Conservation (phyloP, 2,113 vertebrate species). For the Otocyon megalotis region DNA sequence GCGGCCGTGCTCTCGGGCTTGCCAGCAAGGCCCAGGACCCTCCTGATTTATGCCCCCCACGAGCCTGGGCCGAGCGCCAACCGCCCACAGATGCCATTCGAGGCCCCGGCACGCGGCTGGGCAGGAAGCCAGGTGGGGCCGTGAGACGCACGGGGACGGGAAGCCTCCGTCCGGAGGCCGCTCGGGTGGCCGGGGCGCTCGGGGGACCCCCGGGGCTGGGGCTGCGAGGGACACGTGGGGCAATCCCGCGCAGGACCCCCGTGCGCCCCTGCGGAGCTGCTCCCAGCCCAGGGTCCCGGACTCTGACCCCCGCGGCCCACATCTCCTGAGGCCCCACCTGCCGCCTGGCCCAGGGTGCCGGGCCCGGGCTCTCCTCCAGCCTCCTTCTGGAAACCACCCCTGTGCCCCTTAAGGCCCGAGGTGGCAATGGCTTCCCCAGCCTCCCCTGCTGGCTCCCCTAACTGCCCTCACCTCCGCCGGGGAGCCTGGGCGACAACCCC, state of each 20-base stretch:
- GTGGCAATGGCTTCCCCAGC: accelerated
- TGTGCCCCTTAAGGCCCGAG: background rate
- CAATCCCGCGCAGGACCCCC: accelerated
- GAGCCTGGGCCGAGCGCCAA: accelerated
- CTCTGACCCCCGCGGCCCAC: background rate
- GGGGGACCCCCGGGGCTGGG: too few relatives aligned
- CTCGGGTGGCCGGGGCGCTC: background rate
- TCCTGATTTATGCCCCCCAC: background rate
- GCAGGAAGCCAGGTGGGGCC: too few relatives aligned
- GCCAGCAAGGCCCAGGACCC: background rate
- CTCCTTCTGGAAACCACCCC: accelerated
- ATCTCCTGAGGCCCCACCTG: background rate
- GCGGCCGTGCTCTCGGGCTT: background rate
- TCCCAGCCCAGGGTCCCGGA: background rate
- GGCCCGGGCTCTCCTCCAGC: background rate
- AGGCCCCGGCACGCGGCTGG: accelerated
- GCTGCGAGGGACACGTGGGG: too few relatives aligned
- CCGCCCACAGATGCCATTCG: background rate
- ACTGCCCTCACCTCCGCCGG: background rate
- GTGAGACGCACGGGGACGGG: accelerated
- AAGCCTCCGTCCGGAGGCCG: background rate
- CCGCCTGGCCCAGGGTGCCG: too few relatives aligned
- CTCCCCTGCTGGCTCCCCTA: background rate
- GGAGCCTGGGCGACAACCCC: too few relatives aligned
- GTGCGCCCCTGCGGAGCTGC: accelerated